Evolutionary conservation across 2,797 vertebrate genomes (phyloP).

Genomic region (Rhinatrema bivittatum): DNA sequence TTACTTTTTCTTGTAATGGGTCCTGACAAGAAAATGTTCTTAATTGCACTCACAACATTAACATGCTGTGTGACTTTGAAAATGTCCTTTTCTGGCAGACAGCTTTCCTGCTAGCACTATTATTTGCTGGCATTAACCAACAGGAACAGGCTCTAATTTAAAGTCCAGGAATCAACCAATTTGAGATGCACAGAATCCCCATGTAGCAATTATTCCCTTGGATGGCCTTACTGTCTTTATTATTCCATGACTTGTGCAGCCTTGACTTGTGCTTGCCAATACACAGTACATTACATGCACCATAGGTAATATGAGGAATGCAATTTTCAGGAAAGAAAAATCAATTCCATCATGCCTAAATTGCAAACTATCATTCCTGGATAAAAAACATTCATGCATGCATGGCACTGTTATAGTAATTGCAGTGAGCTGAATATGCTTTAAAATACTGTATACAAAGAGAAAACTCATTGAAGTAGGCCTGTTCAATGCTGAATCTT

Average conservation of each 20-base stretch:
- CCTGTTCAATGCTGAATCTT: neutral
- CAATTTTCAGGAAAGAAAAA: constrained; percentile 12
- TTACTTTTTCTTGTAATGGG: constrained; percentile 29
- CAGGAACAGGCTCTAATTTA: constrained; percentile 21
- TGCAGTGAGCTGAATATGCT: too few species aligned
- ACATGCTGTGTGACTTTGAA: constrained; percentile 43
- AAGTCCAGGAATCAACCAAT: constrained; percentile 26
- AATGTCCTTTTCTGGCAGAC: constrained; percentile 31
- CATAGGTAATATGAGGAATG: constrained; percentile 3
- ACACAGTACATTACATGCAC: constrained; percentile 2
- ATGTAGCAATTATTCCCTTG: constrained; percentile 25
- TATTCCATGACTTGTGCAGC: constrained; percentile 21
- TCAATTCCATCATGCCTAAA: constrained; percentile 1
- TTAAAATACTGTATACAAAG: constrained; percentile 4
- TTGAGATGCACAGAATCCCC: constrained; percentile 7
- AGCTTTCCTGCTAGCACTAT: constrained; percentile 19
- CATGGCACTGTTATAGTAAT: too few species aligned
- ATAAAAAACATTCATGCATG: too few species aligned
- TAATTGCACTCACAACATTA: too few species aligned
- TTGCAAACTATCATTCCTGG: too few species aligned
- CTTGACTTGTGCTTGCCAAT: constrained; percentile 11
- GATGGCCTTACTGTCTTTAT: constrained; percentile 17
- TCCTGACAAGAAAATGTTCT: constrained; percentile 35
- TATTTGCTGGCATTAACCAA: constrained; percentile 30
- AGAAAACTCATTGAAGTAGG: too few species aligned